These are phyloP conservation scores for Neolamprologus sp. DNA, from an alignment of 2,113 vertebrate genomes.

Conservation along the genomic window DNA sequence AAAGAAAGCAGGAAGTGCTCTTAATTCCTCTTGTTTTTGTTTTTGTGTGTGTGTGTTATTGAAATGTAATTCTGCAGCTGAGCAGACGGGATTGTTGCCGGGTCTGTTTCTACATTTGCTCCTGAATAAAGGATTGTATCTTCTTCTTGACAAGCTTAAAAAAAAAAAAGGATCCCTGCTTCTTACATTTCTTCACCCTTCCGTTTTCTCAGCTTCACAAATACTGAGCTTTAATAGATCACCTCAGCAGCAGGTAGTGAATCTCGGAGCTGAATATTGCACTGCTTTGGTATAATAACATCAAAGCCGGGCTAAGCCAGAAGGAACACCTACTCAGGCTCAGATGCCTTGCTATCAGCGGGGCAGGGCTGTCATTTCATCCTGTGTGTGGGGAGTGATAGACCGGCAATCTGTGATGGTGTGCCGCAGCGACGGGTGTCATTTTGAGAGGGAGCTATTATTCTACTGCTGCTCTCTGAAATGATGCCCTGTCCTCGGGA, in stretches of 20 bases:
- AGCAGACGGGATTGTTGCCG: not conserved
- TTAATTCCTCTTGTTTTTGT: not conserved
- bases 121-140: not conserved
- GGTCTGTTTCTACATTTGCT: conserved; percentile 7
- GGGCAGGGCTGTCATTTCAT: conserved; percentile 49
- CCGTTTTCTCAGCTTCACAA: conserved; percentile 28
- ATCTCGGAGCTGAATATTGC: conserved; percentile 31
- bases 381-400: conserved; percentile 45
- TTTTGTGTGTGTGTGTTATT: not conserved
- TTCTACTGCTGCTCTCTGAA: conserved; percentile 51
- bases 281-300: conserved; percentile 45
- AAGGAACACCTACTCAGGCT: conserved; percentile 44
- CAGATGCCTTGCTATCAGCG: conserved; percentile 36
- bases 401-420: conserved; percentile 61
- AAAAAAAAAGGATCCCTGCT: not conserved
- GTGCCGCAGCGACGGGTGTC: conserved; percentile 51
- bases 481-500: conserved; percentile 56
- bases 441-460: conserved; percentile 56
- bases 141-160: not conserved
- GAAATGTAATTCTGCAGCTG: conserved; percentile 22
- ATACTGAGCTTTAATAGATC: conserved; percentile 16
- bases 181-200: not conserved
- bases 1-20: not conserved
- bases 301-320: conserved; percentile 50
- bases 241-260: conserved; percentile 38